These are phyloP conservation scores for Microtus agrestis DNA, from an alignment of 2,797 vertebrate genomes.

Conservation along the genomic window DNA sequence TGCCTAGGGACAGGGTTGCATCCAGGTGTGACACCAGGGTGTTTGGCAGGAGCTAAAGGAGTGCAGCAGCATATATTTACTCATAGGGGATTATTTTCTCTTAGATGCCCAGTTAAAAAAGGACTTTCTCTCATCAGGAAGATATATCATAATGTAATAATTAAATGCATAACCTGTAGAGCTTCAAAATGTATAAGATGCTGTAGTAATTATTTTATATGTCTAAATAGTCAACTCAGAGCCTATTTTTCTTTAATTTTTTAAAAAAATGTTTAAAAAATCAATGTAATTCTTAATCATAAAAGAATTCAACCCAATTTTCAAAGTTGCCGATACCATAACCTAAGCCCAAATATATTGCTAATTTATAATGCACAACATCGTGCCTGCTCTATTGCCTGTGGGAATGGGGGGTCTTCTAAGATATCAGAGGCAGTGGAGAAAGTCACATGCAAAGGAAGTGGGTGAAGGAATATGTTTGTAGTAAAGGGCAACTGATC, in stretches of 20 bases:
- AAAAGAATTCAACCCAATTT: neutral
- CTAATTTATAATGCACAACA: neutral
- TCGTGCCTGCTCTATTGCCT: neutral
- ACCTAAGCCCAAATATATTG: neutral
- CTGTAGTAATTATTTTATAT: neutral
- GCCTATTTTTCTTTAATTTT: neutral
- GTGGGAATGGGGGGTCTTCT: neutral
- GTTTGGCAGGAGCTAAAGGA: neutral
- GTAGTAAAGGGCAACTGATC: neutral
- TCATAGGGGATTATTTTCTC: no score
- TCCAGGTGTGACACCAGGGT: fast-evolving
- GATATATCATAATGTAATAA: neutral
- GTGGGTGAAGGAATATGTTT: neutral
- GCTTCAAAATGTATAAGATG: neutral
- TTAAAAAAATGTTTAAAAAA: neutral
- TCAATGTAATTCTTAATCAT: neutral
- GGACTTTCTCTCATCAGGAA: neutral
- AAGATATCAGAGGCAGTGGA: neutral
- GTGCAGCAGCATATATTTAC: no score
- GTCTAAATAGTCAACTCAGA: neutral
- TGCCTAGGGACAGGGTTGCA: no score
- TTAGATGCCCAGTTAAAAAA: neutral
- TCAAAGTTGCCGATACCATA: neutral
- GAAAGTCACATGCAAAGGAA: neutral
- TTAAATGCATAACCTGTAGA: neutral